Percentiles rank a stretch among this genome's conserved stretches.
These are phyloP conservation scores for Iphiclides podalirius DNA, from an alignment of 2,888 invertebrate genomes.

Conservation along the genomic window DNA sequence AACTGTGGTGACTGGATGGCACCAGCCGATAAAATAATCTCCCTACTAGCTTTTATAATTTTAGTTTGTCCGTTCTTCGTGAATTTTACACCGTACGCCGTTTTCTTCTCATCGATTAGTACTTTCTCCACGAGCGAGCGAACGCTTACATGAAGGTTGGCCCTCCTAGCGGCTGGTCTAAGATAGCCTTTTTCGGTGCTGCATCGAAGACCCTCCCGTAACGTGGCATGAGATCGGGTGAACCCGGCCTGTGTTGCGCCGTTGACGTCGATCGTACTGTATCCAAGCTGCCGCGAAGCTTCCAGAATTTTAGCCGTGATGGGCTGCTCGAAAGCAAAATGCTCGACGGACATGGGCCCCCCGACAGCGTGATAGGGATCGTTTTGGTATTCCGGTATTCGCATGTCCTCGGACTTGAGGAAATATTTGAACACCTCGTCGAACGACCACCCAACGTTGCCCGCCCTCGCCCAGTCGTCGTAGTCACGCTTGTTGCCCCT, in stretches of 20 bases:
- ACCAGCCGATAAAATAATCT: slow-evolving; percentile 93
- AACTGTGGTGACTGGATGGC: slow-evolving; percentile 91
- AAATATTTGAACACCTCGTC: slow-evolving; percentile 87
- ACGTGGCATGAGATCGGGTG: slow-evolving; percentile 86
- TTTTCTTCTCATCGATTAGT: slow-evolving; percentile 81
- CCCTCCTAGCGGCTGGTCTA: slow-evolving; percentile 82
- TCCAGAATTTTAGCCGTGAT: slow-evolving; percentile 84
- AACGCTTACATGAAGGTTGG: slow-evolving; percentile 87
- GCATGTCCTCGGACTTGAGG: slow-evolving; percentile 88
- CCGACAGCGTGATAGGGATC: slow-evolving; percentile 84
- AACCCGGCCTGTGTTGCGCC: slow-evolving; percentile 90
- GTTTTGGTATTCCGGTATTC: slow-evolving; percentile 79
- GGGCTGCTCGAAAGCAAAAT: slow-evolving; percentile 85
- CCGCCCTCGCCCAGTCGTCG: slow-evolving; percentile 89
- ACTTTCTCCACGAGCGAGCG: slow-evolving; percentile 85
- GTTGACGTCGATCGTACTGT: slow-evolving; percentile 86
- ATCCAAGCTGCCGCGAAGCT: slow-evolving; percentile 85
- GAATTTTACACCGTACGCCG: slow-evolving; percentile 84
- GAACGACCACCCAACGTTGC: slow-evolving; percentile 90
- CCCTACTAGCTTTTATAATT: slow-evolving; percentile 83
- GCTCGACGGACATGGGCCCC: slow-evolving; percentile 87
- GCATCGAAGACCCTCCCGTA: slow-evolving; percentile 88
- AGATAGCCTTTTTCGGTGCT: slow-evolving; percentile 92
- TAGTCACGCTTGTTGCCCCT: slow-evolving; percentile 92
- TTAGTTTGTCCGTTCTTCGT: slow-evolving; percentile 76